Evolutionary conservation across 2,888 invertebrate genomes (phyloP).

Genomic region (Gibbula magus): DNA sequence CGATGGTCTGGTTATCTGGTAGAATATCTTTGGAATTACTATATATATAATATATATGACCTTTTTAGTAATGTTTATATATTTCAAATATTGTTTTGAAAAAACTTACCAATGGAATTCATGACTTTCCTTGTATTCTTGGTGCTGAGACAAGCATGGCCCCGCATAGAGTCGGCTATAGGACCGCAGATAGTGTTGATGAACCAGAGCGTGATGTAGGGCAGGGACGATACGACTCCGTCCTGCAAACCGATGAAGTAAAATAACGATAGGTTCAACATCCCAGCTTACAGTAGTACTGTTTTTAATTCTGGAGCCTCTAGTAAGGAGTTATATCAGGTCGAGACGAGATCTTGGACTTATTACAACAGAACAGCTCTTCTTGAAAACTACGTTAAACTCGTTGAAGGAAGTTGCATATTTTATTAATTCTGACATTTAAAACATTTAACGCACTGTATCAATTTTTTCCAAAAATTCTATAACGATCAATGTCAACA

Average conservation of each 20-base stretch:
- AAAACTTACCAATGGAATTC: constrained; percentile 51
- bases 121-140: constrained; percentile 47
- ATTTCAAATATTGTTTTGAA: neutral
- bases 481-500: too few species aligned
- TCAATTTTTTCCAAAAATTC: too few species aligned
- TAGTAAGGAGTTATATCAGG: neutral
- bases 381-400: too few species aligned
- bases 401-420: too few species aligned
- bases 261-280: neutral
- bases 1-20: neutral
- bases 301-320: too few species aligned
- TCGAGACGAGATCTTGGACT: neutral
- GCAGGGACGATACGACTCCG: constrained; percentile 90
- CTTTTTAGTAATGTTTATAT: neutral
- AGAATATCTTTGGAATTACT: neutral
- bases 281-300: too few species aligned
- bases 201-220: constrained; percentile 90
- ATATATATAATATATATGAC: neutral
- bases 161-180: constrained; percentile 86
- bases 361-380: neutral
- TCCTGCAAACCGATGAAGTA: constrained; percentile 79
- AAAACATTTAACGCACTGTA: neutral
- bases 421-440: too few species aligned
- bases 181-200: constrained; percentile 87
- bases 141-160: constrained; percentile 48